phyloP scores from a whole-genome alignment of 2,113 vertebrate genomes.

The Larimichthys crocea region DNA sequence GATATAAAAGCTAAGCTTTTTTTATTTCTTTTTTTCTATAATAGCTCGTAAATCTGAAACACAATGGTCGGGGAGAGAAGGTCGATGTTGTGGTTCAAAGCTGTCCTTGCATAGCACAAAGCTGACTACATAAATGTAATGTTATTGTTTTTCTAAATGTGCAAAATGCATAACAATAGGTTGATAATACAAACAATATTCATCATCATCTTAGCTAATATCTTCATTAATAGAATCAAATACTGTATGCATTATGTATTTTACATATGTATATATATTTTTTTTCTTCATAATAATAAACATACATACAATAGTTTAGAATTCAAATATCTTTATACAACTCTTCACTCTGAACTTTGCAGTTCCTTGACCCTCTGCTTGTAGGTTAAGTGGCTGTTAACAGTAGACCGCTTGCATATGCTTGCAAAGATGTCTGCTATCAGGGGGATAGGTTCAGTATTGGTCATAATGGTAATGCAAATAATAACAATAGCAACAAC shows the following conservation, averaged over 20 bases:
- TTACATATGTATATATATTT: slow-evolving; percentile 82
- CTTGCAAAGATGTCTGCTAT: slow-evolving; percentile 53
- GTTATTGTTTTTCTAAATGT: slow-evolving; percentile 91
- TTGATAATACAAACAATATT: slow-evolving; percentile 88
- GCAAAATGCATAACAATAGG: slow-evolving; percentile 96
- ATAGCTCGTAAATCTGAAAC: slow-evolving; percentile 80
- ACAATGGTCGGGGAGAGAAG: slow-evolving; percentile 76
- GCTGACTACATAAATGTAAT: slow-evolving; percentile 93
- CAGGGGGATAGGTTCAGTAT: slow-evolving; percentile 48
- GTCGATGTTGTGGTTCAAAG: slow-evolving; percentile 87
- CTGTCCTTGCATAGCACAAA: slow-evolving; percentile 98
- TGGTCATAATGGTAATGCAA: slow-evolving; percentile 61
- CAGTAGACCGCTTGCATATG: slow-evolving; percentile 63
- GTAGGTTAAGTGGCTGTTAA: slow-evolving; percentile 70
- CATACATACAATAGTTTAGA: slow-evolving; percentile 83
- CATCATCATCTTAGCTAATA: slow-evolving; percentile 81
- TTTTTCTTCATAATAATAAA: slow-evolving; percentile 81
- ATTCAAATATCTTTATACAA: slow-evolving; percentile 82
- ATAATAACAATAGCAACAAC: slow-evolving; percentile 69
- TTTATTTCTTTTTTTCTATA: slow-evolving; percentile 66
- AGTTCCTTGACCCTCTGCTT: slow-evolving; percentile 70
- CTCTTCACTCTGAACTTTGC: slow-evolving; percentile 74
- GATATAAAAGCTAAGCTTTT: slow-evolving; percentile 87
- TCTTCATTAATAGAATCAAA: slow-evolving; percentile 81
- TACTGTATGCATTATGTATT: slow-evolving; percentile 82